Evolutionary conservation across 2,797 vertebrate genomes (phyloP).

Genomic region (Falco rusticolus): DNA sequence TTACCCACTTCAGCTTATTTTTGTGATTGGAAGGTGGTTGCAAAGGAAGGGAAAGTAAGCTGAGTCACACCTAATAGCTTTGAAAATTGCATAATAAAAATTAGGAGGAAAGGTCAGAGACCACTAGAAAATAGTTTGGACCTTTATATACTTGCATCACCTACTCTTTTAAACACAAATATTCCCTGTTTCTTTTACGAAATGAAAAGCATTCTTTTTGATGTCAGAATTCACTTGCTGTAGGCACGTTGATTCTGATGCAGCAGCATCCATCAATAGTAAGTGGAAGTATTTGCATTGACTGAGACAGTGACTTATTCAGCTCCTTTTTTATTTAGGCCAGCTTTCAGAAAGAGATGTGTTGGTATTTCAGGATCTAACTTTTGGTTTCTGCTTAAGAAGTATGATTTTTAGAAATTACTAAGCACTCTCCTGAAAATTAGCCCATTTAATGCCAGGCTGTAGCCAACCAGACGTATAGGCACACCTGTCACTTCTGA

Average conservation of each 20-base stretch:
- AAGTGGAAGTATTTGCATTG: background rate
- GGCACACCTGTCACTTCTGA: background rate
- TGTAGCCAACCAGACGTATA: background rate
- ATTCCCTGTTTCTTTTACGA: background rate
- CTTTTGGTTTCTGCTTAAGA: background rate
- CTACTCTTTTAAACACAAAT: background rate
- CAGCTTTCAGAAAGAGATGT: background rate
- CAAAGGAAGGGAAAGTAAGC: slow-evolving; percentile 10
- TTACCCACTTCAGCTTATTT: slow-evolving; percentile 43
- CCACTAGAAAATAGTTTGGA: background rate
- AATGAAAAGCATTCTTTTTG: background rate
- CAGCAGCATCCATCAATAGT: background rate
- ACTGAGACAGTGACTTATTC: background rate
- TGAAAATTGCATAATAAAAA: slow-evolving; percentile 13
- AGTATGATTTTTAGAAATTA: background rate
- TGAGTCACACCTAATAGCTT: background rate
- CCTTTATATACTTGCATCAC: background rate
- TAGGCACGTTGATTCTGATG: background rate
- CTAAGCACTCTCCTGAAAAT: background rate
- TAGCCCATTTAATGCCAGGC: background rate
- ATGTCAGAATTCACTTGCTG: background rate
- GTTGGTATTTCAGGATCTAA: background rate
- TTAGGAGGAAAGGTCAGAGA: background rate
- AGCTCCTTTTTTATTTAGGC: background rate
- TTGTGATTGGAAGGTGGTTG: background rate